phyloP scores from a whole-genome alignment of 30 jellyfish, hydroid and myxozoan species.

The Cassiopea andromeda region DNA sequence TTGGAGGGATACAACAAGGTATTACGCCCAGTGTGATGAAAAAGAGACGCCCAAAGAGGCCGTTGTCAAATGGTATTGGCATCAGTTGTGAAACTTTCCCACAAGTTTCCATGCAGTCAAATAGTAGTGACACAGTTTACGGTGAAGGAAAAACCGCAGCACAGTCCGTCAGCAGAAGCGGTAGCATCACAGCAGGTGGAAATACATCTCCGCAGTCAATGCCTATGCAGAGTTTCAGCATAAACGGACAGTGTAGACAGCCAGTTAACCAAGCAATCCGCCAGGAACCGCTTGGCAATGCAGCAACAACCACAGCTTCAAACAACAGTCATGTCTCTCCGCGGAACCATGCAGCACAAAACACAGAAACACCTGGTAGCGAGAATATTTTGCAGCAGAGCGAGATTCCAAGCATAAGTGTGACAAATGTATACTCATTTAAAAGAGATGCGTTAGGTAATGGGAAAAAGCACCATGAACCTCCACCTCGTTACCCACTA shows the following conservation, averaged over 20 bases:
- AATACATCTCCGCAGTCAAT: constrained; percentile 4
- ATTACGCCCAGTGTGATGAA: background rate
- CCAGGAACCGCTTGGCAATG: background rate
- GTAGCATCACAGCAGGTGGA: background rate
- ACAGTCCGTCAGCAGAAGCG: background rate
- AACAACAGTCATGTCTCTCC: background rate
- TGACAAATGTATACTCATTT: constrained; percentile 17
- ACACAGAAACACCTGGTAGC: background rate
- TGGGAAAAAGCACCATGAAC: background rate
- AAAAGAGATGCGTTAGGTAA: background rate
- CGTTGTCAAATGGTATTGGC: background rate
- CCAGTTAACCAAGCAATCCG: background rate
- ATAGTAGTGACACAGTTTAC: background rate
- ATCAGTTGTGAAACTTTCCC: background rate
- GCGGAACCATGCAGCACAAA: background rate
- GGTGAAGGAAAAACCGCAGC: background rate
- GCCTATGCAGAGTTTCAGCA: background rate
- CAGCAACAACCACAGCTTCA: background rate
- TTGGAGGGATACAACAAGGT: constrained; percentile 5
- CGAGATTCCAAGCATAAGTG: constrained; percentile 32
- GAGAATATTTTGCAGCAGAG: background rate
- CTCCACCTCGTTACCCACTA: background rate
- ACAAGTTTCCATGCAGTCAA: background rate
- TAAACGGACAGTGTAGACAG: background rate
- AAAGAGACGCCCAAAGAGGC: constrained; percentile 27